Evolutionary conservation across 2,113 vertebrate species (phyloP).

Genomic region (Myrmecophaga tridactyla): DNA sequence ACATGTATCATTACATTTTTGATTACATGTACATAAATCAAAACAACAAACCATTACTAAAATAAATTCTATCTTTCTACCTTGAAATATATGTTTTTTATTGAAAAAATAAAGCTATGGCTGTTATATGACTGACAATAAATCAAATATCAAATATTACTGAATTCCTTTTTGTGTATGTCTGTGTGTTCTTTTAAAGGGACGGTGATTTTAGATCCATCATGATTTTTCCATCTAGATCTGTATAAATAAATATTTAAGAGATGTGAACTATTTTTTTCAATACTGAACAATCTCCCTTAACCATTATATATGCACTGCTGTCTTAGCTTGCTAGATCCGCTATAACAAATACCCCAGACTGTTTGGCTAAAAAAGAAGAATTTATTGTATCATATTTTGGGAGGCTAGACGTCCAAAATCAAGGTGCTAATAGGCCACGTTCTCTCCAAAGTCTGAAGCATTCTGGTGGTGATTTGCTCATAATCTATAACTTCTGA

Average conservation of each 20-base stretch:
- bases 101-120: not conserved
- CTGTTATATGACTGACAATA: not conserved
- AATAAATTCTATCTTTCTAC: not conserved
- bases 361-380: too few relatives aligned
- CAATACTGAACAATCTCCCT: not conserved
- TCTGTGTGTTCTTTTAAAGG: not conserved
- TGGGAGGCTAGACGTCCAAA: too few relatives aligned
- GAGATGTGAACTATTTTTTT: not conserved
- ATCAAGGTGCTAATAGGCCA: too few relatives aligned
- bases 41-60: not conserved
- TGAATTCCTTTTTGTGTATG: not conserved
- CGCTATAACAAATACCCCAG: too few relatives aligned
- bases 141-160: not conserved
- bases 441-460: too few relatives aligned
- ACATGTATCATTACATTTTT: too few relatives aligned
- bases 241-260: not conserved
- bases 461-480: too few relatives aligned
- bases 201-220: not conserved
- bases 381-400: too few relatives aligned
- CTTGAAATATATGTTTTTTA: not conserved
- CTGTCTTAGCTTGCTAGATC: not conserved
- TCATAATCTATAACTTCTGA: too few relatives aligned
- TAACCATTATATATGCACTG: not conserved
- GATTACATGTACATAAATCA: too few relatives aligned
- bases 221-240: not conserved